Conservation (phyloP, 2,888 invertebrate species). For the Nasonia oneida region DNA sequence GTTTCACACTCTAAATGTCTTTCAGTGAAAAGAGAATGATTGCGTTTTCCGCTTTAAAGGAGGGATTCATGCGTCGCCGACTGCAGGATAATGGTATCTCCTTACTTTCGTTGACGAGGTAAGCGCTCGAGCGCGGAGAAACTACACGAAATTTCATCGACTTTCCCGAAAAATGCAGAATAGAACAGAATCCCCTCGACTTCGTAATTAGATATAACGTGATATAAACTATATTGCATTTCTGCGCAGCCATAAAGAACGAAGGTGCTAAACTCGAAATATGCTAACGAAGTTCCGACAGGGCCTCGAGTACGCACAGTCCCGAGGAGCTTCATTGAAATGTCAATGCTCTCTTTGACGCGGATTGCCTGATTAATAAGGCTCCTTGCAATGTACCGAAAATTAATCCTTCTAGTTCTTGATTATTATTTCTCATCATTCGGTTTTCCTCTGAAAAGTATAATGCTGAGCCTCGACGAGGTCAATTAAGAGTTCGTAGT, state of each 20-base stretch:
- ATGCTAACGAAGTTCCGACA: not conserved
- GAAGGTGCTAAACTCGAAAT: constrained; percentile 1
- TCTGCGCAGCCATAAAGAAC: not conserved
- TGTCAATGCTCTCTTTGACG: not conserved
- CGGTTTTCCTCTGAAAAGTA: not conserved
- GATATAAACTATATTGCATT: not conserved
- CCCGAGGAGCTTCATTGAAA: not conserved
- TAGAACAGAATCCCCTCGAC: too few species aligned
- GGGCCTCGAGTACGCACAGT: not conserved
- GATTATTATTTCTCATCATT: not conserved
- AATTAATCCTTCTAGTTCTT: not conserved
- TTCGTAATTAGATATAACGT: not conserved
- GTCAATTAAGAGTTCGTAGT: not conserved
- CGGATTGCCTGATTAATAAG: not conserved
- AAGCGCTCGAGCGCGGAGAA: not conserved
- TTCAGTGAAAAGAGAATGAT: constrained; percentile 13
- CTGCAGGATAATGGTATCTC: not conserved
- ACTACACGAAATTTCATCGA: not conserved
- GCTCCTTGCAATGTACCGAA: not conserved
- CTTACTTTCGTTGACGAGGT: not conserved
- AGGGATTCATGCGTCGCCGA: not conserved
- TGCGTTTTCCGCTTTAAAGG: not conserved
- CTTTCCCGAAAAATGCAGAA: too few species aligned
- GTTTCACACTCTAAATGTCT: constrained; percentile 46
- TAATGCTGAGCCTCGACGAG: not conserved